A percentile compares a stretch with the other conserved stretches of the same genome.
phyloP scores from a whole-genome alignment of 2,113 vertebrate genomes.

The Leptocoma aspasia region DNA sequence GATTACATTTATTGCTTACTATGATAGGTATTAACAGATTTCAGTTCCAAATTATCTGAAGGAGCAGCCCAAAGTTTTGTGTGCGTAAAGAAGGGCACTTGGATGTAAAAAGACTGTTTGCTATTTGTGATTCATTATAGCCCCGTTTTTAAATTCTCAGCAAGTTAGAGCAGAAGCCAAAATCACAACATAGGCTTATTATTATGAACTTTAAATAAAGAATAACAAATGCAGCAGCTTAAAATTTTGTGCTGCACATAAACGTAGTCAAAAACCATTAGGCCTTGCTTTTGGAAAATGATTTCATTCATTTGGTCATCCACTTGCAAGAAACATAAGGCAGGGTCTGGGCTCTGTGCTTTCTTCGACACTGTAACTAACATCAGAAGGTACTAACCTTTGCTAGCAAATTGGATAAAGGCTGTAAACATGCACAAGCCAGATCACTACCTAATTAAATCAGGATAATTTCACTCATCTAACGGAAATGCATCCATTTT shows the following conservation, averaged over 20 bases:
- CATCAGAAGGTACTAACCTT: not conserved
- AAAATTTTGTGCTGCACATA: not conserved
- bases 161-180: not conserved
- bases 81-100: not conserved
- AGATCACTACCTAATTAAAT: slow-evolving; percentile 14
- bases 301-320: not conserved
- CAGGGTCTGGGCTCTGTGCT: not conserved
- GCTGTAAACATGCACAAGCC: not conserved
- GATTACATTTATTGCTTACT: not conserved
- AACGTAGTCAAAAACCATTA: not conserved
- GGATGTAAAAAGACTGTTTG: not conserved
- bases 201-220: not conserved
- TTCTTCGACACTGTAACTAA: not conserved
- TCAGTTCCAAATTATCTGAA: not conserved
- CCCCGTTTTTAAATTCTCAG: not conserved
- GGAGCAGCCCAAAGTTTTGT: not conserved
- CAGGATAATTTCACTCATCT: not conserved
- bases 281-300: not conserved
- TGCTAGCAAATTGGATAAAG: not conserved
- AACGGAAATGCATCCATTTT: not conserved
- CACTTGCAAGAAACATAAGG: not conserved
- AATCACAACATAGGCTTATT: not conserved
- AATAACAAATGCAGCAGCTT: not conserved
- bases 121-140: not conserved
- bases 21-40: not conserved